phyloP scores from a whole-genome alignment of 2,113 vertebrate species.

The Lophius piscatorius region DNA sequence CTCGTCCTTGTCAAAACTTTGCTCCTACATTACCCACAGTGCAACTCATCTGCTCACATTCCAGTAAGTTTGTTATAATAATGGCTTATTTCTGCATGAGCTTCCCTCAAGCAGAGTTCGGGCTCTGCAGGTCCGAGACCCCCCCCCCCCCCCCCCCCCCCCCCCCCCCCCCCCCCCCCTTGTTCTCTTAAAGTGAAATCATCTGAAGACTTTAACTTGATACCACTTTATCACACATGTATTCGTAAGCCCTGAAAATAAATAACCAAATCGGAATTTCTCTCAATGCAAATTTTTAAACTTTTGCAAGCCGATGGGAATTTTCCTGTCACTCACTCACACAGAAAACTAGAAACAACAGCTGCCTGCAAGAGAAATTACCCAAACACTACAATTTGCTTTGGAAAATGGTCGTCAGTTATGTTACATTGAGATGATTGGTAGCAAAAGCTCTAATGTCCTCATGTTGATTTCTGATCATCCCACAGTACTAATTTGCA shows the following conservation, averaged over 20 bases:
- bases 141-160: no score
- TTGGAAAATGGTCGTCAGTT: conserved; percentile 36
- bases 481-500: no score
- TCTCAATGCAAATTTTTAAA: no score
- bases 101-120: no score
- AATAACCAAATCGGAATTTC: no score
- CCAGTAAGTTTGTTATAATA: neutral
- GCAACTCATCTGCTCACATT: neutral
- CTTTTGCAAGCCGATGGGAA: neutral
- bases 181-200: no score
- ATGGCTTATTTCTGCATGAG: neutral
- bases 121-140: no score
- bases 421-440: neutral
- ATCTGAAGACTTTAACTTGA: neutral
- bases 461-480: no score
- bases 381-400: conserved; percentile 2
- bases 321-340: neutral
- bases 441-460: conserved; percentile 21
- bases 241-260: no score
- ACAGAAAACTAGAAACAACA: neutral
- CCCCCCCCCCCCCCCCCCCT: no score
- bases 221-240: no score
- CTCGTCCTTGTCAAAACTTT: no score
- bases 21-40: neutral
- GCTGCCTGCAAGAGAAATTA: conserved; percentile 9